Base-by-base conservation (phyloP, 2,797 vertebrate species). In the Tinamus major region DNA sequence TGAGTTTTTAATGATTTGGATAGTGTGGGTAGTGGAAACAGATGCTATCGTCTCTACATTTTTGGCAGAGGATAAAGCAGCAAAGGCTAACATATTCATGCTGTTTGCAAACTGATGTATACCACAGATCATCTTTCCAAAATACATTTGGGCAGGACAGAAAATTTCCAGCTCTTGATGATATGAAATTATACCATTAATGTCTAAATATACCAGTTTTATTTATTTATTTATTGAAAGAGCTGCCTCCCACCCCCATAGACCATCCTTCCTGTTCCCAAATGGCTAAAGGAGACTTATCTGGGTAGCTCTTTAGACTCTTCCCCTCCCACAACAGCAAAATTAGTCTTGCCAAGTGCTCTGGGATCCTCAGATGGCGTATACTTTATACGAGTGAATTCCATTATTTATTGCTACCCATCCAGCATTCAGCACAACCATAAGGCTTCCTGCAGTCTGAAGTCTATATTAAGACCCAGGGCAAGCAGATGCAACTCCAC, bases 51-150 rank as follows among this genome's bases (percentile, higher is more conserved):
- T 93, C 94, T 94, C 96, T 93, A 85, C 85, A 89, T 93, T 96
- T 97, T 97, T 98, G 97, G 97, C 97, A 94, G 90, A 92, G 67
- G 97, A 97, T 98, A 95, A 98, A 98, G 94, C 84, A 98, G 92
- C 92, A 96, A 97, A 97, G 96, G 96, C 97, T 97, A 97, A 97
- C 94, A 95, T 96, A 98, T 96, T 97, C 96, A 96, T 96, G 94
- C 97, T 97, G 96, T 96, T 97, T 97, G 97, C 96, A 97, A 97
- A 98, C 96, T 97, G 96, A 95, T 96, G 94, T 95, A 96, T 89
- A 95, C 92, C 90, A 96, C 64, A 92, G 94, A 97, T 97, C 96
- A 97, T 96, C 91, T 92, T 97, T 97, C 96, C 96, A 97, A 97
- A 97, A 96, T 85, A 92, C 78, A 95, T 94, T 89, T 95, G 81